Percentiles rank a stretch among this genome's conserved stretches.
These are phyloP conservation scores for Ictalurus furcatus DNA, from an alignment of 2,113 vertebrate genomes.

Conservation along the genomic window DNA sequence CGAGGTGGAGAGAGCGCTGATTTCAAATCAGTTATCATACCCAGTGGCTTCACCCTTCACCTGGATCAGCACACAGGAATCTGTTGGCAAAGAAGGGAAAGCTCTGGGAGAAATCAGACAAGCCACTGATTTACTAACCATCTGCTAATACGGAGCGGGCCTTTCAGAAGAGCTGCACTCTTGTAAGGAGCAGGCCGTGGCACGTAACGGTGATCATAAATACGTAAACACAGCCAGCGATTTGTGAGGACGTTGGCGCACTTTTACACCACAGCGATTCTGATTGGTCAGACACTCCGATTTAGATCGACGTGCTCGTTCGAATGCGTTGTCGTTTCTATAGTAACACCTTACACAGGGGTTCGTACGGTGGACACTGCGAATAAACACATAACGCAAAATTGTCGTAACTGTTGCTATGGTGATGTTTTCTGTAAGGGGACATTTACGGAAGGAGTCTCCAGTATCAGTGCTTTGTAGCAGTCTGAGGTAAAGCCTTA, in stretches of 20 bases:
- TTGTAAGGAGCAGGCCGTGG: background rate
- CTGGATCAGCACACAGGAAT: constrained; percentile 32
- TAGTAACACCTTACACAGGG: background rate
- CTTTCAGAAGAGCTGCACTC: background rate
- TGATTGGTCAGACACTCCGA: background rate
- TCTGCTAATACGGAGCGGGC: constrained; percentile 4
- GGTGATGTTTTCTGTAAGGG: background rate
- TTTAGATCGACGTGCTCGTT: background rate
- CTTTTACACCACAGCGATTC: background rate
- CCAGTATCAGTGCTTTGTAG: background rate
- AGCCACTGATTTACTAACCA: constrained; percentile 24
- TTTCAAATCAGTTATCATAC: background rate
- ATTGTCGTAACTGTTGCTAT: background rate
- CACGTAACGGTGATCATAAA: background rate
- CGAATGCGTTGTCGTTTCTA: background rate
- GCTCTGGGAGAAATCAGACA: constrained; percentile 21
- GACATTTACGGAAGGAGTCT: background rate
- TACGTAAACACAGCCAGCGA: background rate
- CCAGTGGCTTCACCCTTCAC: background rate
- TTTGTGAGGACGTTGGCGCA: background rate
- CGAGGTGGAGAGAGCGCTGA: background rate
- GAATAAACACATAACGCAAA: background rate
- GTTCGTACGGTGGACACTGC: background rate
- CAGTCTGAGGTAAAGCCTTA: background rate
- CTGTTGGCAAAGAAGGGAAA: constrained; percentile 17